Conservation (phyloP, 2,113 vertebrate genomes). For the Nasalis larvatus region DNA sequence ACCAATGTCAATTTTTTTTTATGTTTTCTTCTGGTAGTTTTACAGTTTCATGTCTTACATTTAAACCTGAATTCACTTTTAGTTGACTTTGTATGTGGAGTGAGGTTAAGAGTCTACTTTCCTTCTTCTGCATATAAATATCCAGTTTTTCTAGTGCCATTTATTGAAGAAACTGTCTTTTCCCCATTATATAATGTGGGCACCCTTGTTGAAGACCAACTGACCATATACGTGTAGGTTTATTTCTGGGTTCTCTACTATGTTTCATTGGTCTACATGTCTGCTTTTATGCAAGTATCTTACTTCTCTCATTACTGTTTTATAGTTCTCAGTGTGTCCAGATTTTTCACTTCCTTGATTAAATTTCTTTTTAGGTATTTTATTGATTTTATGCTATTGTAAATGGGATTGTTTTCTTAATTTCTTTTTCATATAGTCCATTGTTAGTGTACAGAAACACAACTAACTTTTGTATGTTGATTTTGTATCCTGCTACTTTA, state of each 20-base stretch:
- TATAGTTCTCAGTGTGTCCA: background rate
- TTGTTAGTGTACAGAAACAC: background rate
- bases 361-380: background rate
- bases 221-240: background rate
- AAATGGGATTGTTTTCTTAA: background rate
- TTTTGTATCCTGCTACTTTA: background rate
- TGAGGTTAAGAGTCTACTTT: background rate
- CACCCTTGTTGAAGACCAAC: background rate
- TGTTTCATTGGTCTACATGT: background rate
- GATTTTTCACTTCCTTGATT: background rate
- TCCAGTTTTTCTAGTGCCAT: background rate
- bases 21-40: background rate
- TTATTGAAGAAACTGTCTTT: background rate
- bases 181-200: background rate
- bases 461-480: background rate
- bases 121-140: background rate
- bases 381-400: background rate
- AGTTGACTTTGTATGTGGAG: background rate
- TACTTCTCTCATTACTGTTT: background rate
- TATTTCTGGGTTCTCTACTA: background rate
- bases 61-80: background rate
- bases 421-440: background rate
- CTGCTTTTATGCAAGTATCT: background rate
- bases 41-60: background rate
- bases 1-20: background rate